A percentile compares a stretch with the other conserved stretches of the same genome.
Evolutionary conservation across 2,888 invertebrate genomes (phyloP).

Genomic region (Eledone cirrhosa): DNA sequence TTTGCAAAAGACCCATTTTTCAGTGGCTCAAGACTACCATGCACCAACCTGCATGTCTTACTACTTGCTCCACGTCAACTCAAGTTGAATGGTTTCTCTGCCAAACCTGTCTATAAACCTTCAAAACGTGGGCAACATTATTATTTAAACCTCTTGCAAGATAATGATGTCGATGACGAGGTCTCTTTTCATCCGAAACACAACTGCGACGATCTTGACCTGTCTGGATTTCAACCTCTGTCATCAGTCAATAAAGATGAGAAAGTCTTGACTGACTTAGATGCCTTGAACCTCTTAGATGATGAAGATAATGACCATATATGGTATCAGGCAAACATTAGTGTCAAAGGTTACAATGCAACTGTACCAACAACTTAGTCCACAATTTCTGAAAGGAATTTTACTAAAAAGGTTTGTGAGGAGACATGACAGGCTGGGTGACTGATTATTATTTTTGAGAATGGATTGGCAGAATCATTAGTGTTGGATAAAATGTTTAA

Average conservation of each 20-base stretch:
- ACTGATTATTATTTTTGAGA: too few species aligned
- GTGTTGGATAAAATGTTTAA: too few species aligned
- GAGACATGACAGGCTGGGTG: too few species aligned
- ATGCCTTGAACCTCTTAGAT: background rate
- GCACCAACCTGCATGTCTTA: background rate
- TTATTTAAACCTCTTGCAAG: background rate
- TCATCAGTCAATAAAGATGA: background rate
- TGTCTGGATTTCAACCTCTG: conserved; percentile 9
- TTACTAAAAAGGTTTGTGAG: too few species aligned
- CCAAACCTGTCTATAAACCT: conserved; percentile 12
- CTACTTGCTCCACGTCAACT: background rate
- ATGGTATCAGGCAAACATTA: conserved; percentile 19
- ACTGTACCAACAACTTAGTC: too few species aligned
- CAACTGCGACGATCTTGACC: background rate
- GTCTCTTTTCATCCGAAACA: background rate
- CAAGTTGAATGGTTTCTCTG: conserved; percentile 6
- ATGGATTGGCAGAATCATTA: too few species aligned
- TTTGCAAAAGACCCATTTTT: conserved; percentile 12
- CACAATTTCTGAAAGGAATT: too few species aligned
- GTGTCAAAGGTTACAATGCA: background rate
- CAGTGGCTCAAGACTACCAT: background rate
- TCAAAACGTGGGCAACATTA: background rate
- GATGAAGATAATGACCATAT: background rate
- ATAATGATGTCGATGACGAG: background rate
- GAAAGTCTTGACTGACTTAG: background rate